Conservation (phyloP, 1,140 invertebrate genomes). For the Prorops nasuta region DNA sequence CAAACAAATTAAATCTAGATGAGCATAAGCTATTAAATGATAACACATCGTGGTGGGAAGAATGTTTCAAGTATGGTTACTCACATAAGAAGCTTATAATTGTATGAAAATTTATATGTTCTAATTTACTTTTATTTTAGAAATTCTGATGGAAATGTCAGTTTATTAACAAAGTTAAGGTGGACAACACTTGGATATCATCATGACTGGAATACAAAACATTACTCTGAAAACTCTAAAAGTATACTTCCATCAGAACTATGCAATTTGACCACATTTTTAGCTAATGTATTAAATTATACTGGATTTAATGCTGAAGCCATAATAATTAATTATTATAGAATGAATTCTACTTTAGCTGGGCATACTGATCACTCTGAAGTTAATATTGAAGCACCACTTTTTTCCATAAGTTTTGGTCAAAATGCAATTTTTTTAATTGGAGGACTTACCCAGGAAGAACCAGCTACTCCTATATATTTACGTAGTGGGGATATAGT, state of each 20-base stretch:
- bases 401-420: slow-evolving; percentile 90
- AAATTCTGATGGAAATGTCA: slow-evolving; percentile 17
- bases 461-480: slow-evolving; percentile 66
- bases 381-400: slow-evolving; percentile 74
- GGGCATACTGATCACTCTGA: slow-evolving; percentile 94
- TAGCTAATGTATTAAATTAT: slow-evolving; percentile 66
- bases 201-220: slow-evolving; percentile 93
- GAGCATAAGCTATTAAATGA: slow-evolving; percentile 52
- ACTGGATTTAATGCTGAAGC: slow-evolving; percentile 76
- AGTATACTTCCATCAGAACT: slow-evolving; percentile 73
- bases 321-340: slow-evolving; percentile 93
- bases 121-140: slow-evolving; percentile 22
- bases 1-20: slow-evolving; percentile 80
- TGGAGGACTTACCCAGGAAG: slow-evolving; percentile 67
- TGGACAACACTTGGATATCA: slow-evolving; percentile 95
- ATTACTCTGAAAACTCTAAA: slow-evolving; percentile 68
- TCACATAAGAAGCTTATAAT: no score
- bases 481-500: slow-evolving; percentile 79
- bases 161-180: slow-evolving; percentile 66
- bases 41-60: slow-evolving; percentile 56
- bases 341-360: slow-evolving; percentile 83
- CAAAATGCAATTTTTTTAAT: slow-evolving; percentile 84
- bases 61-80: slow-evolving; percentile 47
- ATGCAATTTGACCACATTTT: slow-evolving; percentile 60
- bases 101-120: slow-evolving; percentile 18